Percentiles rank a stretch among this genome's conserved stretches.
Evolutionary conservation across 2,113 vertebrate genomes (phyloP).

Genomic region (Python bivittatus): DNA sequence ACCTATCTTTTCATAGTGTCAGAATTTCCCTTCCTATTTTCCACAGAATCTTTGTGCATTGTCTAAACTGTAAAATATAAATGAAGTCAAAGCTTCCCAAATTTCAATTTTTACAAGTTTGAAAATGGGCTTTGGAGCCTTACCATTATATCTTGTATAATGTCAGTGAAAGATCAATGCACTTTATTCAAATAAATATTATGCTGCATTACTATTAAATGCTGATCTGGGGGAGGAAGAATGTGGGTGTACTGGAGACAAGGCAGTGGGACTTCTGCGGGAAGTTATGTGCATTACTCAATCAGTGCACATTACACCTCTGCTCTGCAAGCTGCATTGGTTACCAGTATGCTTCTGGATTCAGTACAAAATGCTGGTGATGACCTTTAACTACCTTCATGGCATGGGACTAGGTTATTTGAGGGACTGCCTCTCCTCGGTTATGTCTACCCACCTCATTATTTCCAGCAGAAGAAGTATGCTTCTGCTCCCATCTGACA

Average conservation of each 20-base stretch:
- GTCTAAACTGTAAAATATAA: neutral
- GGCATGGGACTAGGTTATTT: neutral
- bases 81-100: neutral
- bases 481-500: neutral
- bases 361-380: neutral
- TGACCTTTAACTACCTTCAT: neutral
- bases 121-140: neutral
- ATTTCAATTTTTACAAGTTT: neutral
- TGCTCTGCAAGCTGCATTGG: neutral
- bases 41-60: neutral
- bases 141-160: neutral
- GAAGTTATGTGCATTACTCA: neutral
- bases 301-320: neutral
- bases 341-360: neutral
- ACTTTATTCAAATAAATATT: neutral
- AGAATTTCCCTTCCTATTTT: neutral
- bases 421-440: neutral
- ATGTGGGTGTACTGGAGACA: neutral
- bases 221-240: neutral
- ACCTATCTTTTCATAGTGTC: neutral
- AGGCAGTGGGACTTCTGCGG: neutral
- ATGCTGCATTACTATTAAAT: neutral
- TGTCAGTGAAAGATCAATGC: neutral
- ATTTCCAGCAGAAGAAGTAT: neutral
- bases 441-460: neutral